Percentiles rank a stretch among this genome's conserved stretches.
Conservation (phyloP, 2,113 vertebrate species). For the Pica pica region DNA sequence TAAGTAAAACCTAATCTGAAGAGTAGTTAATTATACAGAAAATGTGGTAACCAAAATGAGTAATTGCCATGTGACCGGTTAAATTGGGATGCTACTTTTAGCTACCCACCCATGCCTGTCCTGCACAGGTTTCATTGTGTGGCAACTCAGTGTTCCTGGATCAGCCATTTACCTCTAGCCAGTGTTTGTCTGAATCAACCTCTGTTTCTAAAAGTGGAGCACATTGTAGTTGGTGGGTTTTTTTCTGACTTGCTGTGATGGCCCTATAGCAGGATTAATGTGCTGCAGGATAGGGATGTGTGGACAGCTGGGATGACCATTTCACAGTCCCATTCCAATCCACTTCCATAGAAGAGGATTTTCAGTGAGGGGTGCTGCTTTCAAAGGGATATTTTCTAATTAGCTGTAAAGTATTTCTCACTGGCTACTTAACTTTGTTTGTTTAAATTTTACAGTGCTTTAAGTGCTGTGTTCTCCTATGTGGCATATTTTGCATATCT, state of each 20-base stretch:
- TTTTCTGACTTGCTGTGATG: background rate
- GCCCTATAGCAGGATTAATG: background rate
- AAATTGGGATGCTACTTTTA: background rate
- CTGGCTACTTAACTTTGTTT: slow-evolving; percentile 1
- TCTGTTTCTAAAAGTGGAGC: background rate
- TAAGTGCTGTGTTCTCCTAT: background rate
- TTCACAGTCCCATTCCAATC: background rate
- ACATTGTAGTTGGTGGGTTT: background rate
- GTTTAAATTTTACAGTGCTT: background rate
- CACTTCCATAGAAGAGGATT: background rate
- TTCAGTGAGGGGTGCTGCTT: background rate
- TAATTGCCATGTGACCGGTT: background rate
- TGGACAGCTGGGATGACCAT: background rate
- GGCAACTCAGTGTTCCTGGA: background rate
- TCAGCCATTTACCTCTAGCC: background rate
- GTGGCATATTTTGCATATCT: slow-evolving; percentile 32
- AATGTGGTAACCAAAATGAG: background rate
- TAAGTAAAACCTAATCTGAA: background rate
- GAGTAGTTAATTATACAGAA: background rate
- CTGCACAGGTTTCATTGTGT: background rate
- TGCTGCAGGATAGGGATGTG: background rate
- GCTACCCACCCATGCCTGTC: background rate
- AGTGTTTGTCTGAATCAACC: background rate
- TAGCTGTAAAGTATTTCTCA: background rate
- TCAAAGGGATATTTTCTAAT: background rate